Evolutionary conservation across 2,797 vertebrate species (phyloP).

Genomic region (Heterohyrax brucei): DNA sequence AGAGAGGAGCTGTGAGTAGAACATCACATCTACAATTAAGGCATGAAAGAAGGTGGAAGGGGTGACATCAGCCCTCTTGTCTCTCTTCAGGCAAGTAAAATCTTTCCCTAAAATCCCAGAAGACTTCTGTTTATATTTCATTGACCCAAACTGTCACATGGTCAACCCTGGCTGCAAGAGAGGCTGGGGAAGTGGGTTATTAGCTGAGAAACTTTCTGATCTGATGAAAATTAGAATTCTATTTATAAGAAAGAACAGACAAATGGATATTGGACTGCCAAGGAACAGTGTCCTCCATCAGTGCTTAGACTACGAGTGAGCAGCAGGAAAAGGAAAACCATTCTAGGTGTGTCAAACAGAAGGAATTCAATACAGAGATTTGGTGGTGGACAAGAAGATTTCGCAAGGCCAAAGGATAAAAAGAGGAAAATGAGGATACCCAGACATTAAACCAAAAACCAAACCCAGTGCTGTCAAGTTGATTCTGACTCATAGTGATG

Average conservation of each 20-base stretch:
- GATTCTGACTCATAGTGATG: too few species aligned
- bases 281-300: background rate
- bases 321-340: slow-evolving; percentile 43
- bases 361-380: background rate
- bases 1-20: background rate
- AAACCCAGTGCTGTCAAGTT: too few species aligned
- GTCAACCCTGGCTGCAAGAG: background rate
- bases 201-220: background rate
- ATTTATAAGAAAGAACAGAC: background rate
- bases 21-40: background rate
- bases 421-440: background rate
- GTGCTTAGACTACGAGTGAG: background rate
- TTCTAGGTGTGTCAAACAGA: background rate
- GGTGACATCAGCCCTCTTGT: background rate
- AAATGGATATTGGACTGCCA: background rate
- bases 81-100: slow-evolving; percentile 32
- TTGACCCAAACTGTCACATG: background rate
- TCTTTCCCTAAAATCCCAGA: background rate
- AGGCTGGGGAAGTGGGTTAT: slow-evolving; percentile 23
- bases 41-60: background rate
- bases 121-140: background rate
- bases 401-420: background rate
- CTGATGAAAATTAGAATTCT: slow-evolving; percentile 17
- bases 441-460: background rate
- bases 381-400: background rate